A percentile compares a stretch with the other conserved stretches of the same genome.
Evolutionary conservation across 2,113 vertebrate species (phyloP).

Genomic region (Pseudopodoces humilis): DNA sequence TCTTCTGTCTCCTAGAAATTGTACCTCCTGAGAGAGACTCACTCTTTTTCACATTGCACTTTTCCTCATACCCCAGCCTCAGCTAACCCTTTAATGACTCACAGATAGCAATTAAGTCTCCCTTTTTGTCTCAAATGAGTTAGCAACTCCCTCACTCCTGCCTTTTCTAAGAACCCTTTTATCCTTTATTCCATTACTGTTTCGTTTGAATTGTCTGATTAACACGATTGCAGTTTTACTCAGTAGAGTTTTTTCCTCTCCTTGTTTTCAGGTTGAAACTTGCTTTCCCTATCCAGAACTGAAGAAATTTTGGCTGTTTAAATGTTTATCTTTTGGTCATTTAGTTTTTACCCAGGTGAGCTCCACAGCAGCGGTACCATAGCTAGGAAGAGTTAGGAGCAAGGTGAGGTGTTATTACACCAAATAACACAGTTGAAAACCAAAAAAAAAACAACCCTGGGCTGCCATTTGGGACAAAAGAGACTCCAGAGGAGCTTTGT

Average conservation of each 20-base stretch:
- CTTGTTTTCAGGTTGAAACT: neutral
- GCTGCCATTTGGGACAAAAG: neutral
- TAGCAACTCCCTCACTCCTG: slow-evolving; percentile 36
- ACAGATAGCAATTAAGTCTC: slow-evolving; percentile 23
- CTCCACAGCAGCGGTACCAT: rapidly evolving
- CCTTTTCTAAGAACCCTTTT: slow-evolving; percentile 34
- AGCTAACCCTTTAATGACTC: slow-evolving; percentile 43
- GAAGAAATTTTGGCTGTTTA: neutral
- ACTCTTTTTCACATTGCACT: neutral
- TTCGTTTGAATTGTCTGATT: slow-evolving; percentile 34
- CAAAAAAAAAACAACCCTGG: neutral
- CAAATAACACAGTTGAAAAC: neutral
- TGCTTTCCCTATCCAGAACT: neutral
- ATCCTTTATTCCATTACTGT: slow-evolving; percentile 5
- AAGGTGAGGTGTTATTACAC: neutral
- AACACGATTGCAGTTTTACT: neutral
- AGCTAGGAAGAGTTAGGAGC: neutral
- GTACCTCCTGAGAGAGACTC: neutral
- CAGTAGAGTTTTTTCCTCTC: neutral
- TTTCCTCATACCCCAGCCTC: neutral
- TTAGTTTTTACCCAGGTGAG: neutral
- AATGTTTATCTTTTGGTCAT: neutral
- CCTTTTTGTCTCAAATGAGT: slow-evolving; percentile 41
- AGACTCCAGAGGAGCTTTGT: neutral
- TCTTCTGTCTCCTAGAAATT: neutral